Conservation (phyloP, 1,140 invertebrate genomes). For the Ips nitidus region DNA sequence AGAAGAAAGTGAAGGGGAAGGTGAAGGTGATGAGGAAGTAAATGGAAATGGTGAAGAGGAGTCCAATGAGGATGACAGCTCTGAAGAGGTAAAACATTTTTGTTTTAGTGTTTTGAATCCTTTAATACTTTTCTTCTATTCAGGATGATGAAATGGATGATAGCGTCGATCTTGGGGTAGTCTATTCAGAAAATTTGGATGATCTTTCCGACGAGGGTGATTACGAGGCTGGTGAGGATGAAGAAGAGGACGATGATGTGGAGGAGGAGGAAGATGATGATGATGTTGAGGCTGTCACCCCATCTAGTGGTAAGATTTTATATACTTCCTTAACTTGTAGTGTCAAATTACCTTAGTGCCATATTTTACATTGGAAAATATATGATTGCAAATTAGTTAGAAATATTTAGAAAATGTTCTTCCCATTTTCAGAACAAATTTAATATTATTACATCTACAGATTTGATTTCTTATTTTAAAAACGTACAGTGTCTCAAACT, state of each 20-base stretch:
- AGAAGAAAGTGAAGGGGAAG: constrained; percentile 68
- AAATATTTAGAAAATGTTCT: no score
- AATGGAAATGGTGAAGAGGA: constrained; percentile 52
- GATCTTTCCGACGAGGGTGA: constrained; percentile 63
- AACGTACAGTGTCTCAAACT: no score
- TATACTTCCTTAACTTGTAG: neutral
- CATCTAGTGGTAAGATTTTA: constrained; percentile 42
- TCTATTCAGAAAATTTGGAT: constrained; percentile 73
- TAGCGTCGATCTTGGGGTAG: constrained; percentile 60
- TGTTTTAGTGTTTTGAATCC: neutral
- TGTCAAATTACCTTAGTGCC: neutral
- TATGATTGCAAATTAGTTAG: neutral
- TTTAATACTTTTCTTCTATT: constrained; percentile 35
- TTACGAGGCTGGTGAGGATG: constrained; percentile 66
- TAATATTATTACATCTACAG: no score
- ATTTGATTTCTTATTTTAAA: no score
- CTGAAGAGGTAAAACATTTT: constrained; percentile 42
- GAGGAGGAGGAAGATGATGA: constrained; percentile 62
- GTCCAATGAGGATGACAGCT: constrained; percentile 39
- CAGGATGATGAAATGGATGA: constrained; percentile 61
- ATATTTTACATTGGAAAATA: neutral
- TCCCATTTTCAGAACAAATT: no score
- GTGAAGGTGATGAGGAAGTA: constrained; percentile 58
- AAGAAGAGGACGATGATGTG: constrained; percentile 61
- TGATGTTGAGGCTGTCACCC: constrained; percentile 56